These are phyloP conservation scores for Nephrotoma appendiculata DNA, from an alignment of 2,888 invertebrate species.

Conservation along the genomic window DNA sequence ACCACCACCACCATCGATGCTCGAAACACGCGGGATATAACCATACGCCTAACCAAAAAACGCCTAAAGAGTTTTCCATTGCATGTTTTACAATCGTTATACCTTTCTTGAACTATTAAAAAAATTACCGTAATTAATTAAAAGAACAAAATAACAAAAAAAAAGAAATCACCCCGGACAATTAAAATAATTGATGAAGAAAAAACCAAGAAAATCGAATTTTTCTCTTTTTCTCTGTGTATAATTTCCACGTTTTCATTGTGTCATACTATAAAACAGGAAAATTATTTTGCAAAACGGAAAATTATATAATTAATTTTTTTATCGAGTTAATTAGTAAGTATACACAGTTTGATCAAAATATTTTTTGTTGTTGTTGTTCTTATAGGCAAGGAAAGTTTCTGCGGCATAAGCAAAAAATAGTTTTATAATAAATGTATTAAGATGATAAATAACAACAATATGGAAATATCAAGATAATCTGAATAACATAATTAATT, in stretches of 20 bases:
- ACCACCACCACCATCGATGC: too few relatives aligned
- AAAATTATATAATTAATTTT: background rate
- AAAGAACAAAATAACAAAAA: background rate
- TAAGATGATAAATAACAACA: background rate
- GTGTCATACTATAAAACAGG: background rate
- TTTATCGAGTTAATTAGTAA: too few relatives aligned
- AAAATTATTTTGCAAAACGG: background rate
- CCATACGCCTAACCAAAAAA: background rate
- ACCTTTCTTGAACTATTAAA: background rate
- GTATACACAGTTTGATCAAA: too few relatives aligned
- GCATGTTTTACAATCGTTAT: background rate
- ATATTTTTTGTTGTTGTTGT: too few relatives aligned
- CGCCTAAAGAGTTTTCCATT: background rate
- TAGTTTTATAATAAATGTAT: background rate
- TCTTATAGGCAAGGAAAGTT: too few relatives aligned
- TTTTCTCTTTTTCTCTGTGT: background rate
- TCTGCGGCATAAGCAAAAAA: too few relatives aligned
- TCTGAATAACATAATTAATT: background rate
- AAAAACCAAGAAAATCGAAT: background rate
- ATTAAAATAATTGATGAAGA: background rate
- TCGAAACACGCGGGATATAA: too few relatives aligned
- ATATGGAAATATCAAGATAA: background rate
- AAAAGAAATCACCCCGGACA: background rate
- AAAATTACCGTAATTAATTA: background rate
- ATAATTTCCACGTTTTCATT: background rate